Conservation (phyloP, 2,797 vertebrate species). For the Crocidura indochinensis region DNA sequence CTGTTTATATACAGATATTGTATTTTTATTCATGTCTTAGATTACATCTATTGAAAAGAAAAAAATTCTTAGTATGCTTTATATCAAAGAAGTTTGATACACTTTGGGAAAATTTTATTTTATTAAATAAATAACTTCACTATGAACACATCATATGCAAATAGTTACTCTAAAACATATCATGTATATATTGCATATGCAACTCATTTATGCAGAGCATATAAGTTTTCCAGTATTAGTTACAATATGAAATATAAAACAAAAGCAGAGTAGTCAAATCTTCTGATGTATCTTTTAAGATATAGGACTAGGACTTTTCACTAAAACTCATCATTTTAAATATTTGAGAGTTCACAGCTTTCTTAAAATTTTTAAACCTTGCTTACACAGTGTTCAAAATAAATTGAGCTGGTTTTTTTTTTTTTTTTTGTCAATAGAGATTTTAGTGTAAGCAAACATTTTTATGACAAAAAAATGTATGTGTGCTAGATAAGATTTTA, state of each 20-base stretch:
- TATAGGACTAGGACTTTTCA: not conserved
- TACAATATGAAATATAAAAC: not conserved
- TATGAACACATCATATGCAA: too few species aligned
- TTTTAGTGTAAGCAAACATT: not conserved
- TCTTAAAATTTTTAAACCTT: not conserved
- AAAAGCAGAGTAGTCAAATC: not conserved
- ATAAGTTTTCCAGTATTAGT: not conserved
- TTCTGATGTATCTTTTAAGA: not conserved
- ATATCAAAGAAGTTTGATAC: too few species aligned
- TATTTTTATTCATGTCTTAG: too few species aligned
- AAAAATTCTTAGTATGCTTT: too few species aligned
- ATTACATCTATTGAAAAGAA: too few species aligned
- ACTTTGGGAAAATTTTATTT: too few species aligned
- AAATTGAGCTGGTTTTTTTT: not conserved
- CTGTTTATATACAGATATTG: too few species aligned
- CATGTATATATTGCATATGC: not conserved
- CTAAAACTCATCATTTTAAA: not conserved
- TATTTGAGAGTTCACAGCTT: too few species aligned
- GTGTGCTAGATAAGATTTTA: not conserved
- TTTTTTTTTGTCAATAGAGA: not conserved
- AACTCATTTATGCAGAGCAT: not conserved
- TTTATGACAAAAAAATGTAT: not conserved
- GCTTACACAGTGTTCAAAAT: conserved; percentile 17
- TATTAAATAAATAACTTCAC: too few species aligned
- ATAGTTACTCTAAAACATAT: not conserved